Evolutionary conservation across 2,888 invertebrate genomes (phyloP).

Genomic region (Pherbina coryleti): DNA sequence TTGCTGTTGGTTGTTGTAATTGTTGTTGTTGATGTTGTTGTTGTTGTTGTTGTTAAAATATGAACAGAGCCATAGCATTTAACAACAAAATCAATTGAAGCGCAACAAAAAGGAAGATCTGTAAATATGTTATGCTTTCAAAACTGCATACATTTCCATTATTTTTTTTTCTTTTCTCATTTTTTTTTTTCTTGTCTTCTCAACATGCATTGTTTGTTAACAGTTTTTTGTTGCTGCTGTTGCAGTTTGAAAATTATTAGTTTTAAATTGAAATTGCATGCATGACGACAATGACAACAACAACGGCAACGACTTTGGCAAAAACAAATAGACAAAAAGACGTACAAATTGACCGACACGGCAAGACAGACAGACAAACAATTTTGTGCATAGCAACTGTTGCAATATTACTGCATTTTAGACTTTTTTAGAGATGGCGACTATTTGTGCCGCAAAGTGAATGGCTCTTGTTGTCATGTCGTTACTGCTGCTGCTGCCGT

Average conservation of each 20-base stretch:
- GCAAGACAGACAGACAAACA: neutral
- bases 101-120: constrained; percentile 5
- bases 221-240: neutral
- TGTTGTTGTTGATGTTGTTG: neutral
- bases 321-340: neutral
- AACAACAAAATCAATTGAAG: constrained; percentile 6
- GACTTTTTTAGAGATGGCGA: constrained; percentile 9
- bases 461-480: constrained; percentile 11
- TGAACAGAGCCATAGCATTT: neutral
- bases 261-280: constrained; percentile 26
- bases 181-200: neutral
- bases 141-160: neutral
- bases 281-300: constrained; percentile 9
- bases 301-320: neutral
- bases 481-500: neutral
- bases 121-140: neutral
- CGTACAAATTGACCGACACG: neutral
- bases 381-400: constrained; percentile 7
- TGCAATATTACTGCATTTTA: constrained; percentile 6
- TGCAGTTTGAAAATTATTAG: constrained; percentile 19
- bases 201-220: neutral
- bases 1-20: neutral
- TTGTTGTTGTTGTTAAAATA: neutral
- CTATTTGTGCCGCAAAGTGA: constrained; percentile 2
- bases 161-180: neutral